phyloP scores from a whole-genome alignment of 1,140 invertebrate genomes.

The Eumeta japonica region DNA sequence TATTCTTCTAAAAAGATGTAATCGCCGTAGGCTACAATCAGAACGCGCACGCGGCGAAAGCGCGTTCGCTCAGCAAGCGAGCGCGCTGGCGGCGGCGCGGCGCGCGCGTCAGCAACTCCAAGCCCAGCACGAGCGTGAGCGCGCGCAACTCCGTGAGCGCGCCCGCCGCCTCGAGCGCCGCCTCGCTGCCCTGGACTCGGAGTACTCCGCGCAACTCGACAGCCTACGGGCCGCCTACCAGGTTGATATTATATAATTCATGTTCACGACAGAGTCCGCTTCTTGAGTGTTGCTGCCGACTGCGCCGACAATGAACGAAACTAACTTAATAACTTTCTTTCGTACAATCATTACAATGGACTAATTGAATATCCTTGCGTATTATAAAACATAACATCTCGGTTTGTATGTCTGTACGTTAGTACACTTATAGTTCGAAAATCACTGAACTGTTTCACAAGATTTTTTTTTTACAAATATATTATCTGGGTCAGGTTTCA shows the following conservation, averaged over 20 bases:
- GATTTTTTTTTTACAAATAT: no score
- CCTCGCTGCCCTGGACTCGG: constrained; percentile 69
- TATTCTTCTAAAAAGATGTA: background rate
- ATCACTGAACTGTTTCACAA: no score
- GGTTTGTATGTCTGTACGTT: no score
- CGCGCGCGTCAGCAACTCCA: constrained; percentile 37
- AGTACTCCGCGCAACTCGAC: constrained; percentile 76
- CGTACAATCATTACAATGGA: no score
- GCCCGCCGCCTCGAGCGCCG: constrained; percentile 67
- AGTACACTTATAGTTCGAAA: no score
- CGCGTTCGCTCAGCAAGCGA: constrained; percentile 39
- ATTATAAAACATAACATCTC: no score
- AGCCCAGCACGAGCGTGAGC: constrained; percentile 49
- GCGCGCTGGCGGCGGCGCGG: constrained; percentile 39
- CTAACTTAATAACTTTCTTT: no score
- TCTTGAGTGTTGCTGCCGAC: no score
- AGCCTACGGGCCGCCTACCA: constrained; percentile 70
- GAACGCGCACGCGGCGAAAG: constrained; percentile 36
- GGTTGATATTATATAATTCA: constrained; percentile 44
- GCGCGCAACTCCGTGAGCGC: constrained; percentile 57
- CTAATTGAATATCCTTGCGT: no score
- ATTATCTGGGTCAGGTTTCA: no score
- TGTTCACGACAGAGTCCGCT: no score
- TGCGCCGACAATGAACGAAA: no score
- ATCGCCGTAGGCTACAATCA: constrained; percentile 20